Evolutionary conservation across 2,113 vertebrate genomes (phyloP), one percentile per base, ranked within the genome.

Genomic region (Perca flavescens): DNA sequence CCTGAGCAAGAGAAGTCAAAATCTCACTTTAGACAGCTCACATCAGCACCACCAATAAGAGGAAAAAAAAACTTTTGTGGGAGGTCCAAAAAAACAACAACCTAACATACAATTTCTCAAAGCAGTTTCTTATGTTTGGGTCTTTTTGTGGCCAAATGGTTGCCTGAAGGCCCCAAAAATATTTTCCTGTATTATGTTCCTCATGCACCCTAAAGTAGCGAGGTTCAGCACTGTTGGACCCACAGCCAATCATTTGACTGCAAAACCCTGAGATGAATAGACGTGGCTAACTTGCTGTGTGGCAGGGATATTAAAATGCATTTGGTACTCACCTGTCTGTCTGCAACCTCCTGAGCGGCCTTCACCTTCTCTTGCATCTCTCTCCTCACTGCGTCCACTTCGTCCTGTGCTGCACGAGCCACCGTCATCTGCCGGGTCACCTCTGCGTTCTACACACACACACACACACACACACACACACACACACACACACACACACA

Each of bases 371-470:
- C 97, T 82, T 97, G 96, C 88, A 99, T 96, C 72, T 98, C 98
- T 81, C 94, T 96, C 88, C 96, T 97, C 80, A 98, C 96, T 6
- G 85, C 92, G 28, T 98, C 97, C 81, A 97, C 93, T 11, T 99
- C 98, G 1, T 95, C 97, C 79, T 99, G 97, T 0, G 96, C 96
- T 14, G 96, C 97, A 40, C 96, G 96, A 21, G 97, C 97, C 74
- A 93, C 86, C 0, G 97, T 98, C 91, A 99, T 95, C 93, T 99
- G 98, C 62, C 97, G 97, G 67, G 97, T 98, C 87, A 99, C 97
- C 90, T 99, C 98, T 0, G 98, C 98, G 0, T 99, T 99, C 98
- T 99, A 57, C 43, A 53, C 47, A 72, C 53, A 61, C 21, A 34
- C 31, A 34, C 31, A 34, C 31, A 34, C 31, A 34, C 31, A 34